These are phyloP conservation scores for Sinocyclocheilus anophthalmus DNA, from an alignment of 2,113 vertebrate species.

Conservation along the genomic window DNA sequence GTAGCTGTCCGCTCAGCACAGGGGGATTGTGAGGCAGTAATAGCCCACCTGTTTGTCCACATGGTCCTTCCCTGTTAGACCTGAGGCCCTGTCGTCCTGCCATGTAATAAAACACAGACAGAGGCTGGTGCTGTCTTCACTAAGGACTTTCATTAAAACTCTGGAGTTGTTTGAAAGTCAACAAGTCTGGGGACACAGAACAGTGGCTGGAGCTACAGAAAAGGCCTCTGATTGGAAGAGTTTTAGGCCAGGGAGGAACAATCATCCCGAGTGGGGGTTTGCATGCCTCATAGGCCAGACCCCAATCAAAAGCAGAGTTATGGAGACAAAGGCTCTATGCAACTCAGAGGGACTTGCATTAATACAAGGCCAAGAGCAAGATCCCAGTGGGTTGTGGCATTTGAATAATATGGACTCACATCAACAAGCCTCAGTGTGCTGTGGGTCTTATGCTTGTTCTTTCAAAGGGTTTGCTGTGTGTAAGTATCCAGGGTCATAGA, in stretches of 20 bases:
- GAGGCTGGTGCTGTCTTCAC: conserved; percentile 13
- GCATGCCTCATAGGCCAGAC: conserved; percentile 29
- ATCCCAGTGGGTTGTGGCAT: conserved; percentile 40
- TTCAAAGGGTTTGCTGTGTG: conserved; percentile 42
- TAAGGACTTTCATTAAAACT: conserved; percentile 35
- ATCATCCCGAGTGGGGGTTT: background rate
- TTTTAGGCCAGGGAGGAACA: background rate
- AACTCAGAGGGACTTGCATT: conserved; percentile 18
- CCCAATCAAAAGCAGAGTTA: conserved; percentile 25
- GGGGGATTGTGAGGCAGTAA: conserved; percentile 25
- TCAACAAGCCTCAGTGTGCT: conserved; percentile 30
- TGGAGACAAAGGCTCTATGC: conserved; percentile 41
- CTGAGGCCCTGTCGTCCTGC: conserved; percentile 32
- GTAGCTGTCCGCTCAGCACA: conserved; percentile 2
- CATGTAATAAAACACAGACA: conserved; percentile 43
- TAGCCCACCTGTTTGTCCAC: conserved; percentile 58
- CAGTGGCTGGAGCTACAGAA: background rate
- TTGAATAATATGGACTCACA: conserved; percentile 40
- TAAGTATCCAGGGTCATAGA: background rate
- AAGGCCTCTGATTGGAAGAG: conserved; percentile 29
- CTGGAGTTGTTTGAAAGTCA: conserved; percentile 68
- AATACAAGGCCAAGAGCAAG: conserved; percentile 37
- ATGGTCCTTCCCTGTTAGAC: conserved; percentile 45
- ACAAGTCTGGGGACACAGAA: background rate
- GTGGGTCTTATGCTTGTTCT: conserved; percentile 17